phyloP scores from a whole-genome alignment of 2,113 vertebrate species.

The Geococcyx californianus region DNA sequence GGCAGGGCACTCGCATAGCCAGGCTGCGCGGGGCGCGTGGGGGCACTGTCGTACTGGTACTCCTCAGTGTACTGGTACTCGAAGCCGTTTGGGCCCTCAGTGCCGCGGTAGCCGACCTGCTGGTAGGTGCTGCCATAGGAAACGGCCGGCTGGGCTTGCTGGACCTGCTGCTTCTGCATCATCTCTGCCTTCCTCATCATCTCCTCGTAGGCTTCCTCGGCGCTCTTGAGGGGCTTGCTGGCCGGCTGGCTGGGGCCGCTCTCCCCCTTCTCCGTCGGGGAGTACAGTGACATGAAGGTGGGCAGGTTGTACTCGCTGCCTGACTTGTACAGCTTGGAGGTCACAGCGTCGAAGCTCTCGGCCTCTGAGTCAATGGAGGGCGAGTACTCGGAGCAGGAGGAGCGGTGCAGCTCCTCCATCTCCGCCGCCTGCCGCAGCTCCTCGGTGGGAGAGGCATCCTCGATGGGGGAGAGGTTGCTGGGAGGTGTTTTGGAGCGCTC shows the following conservation, averaged over 20 bases:
- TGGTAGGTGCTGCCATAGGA: constrained; percentile 73
- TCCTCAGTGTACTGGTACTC: constrained; percentile 85
- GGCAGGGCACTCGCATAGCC: constrained; percentile 72
- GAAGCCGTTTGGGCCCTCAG: constrained; percentile 64
- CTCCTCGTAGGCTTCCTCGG: constrained; percentile 97
- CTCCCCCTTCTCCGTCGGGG: constrained; percentile 86
- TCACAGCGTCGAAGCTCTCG: constrained; percentile 88
- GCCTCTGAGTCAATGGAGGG: constrained; percentile 97
- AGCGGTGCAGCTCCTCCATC: constrained; percentile 98
- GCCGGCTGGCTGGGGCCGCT: constrained; percentile 75
- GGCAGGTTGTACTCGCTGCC: constrained; percentile 97
- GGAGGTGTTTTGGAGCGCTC: constrained; percentile 97
- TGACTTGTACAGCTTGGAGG: constrained; percentile 91
- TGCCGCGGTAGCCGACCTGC: constrained; percentile 70
- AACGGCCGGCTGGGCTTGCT: constrained; percentile 70
- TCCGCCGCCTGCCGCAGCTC: constrained; percentile 95
- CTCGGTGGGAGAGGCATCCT: constrained; percentile 96
- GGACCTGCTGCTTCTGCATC: constrained; percentile 88
- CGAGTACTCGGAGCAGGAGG: constrained; percentile 96
- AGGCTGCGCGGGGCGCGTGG: constrained; percentile 55
- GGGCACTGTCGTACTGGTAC: constrained; percentile 71
- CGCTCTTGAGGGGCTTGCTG: constrained; percentile 92
- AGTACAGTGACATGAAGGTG: constrained; percentile 97
- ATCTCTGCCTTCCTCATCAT: constrained; percentile 98
- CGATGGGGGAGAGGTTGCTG: constrained; percentile 97